Base-by-base conservation (phyloP, 35 echinoderm and acorn worm genomes). In the Apostichopus japonicus region DNA sequence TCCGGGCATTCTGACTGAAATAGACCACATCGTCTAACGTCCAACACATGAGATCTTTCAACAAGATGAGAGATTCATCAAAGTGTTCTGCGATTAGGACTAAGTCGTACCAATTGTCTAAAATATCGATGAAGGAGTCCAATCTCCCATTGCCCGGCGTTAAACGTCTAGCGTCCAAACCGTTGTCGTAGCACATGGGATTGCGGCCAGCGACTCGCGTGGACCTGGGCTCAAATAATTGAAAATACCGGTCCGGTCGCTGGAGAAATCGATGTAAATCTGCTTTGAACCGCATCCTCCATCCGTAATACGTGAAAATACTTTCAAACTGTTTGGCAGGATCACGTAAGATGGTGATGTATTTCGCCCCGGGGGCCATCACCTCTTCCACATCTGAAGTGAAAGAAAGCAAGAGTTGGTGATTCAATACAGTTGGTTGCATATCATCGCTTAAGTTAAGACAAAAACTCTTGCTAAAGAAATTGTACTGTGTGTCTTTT, bases 31-130 rank as follows among this genome's bases (percentile, higher is more conserved):
- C 97, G 5, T 91, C 87, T 16, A 95, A 92, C 8, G 65, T 91
- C 97, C 97, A 99, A 70, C 97, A 99, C 93, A 99, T 91, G 53
- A 92, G 56, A 17, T 99, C 92, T 72, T 96, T 99, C 1, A 99
- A 88, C 1, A 99, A 79, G 11, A 99, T 96, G 24, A 99, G 83
- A 2, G 97, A 99, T 79, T 99, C 97, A 8, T 95, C 92, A 90
- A 99, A 96, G 54, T 96, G 94, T 55, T 99, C 97, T 14, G 97
- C 95, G 9, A 99, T 96, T 15, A 99, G 88, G 7, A 99, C 97
- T 6, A 99, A 57, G 77, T 96, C 78, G 51, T 95, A 96, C 77
- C 83, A 90, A 11, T 79, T 56, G 78, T 84, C 90, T 4, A 99
- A 24, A 56, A 84, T 65, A 17, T 75, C 17, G 72, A 99, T 99